Evolutionary conservation across 2,888 invertebrate genomes (phyloP), one percentile per base, ranked within the genome.

Genomic region (Volucella inflata): DNA sequence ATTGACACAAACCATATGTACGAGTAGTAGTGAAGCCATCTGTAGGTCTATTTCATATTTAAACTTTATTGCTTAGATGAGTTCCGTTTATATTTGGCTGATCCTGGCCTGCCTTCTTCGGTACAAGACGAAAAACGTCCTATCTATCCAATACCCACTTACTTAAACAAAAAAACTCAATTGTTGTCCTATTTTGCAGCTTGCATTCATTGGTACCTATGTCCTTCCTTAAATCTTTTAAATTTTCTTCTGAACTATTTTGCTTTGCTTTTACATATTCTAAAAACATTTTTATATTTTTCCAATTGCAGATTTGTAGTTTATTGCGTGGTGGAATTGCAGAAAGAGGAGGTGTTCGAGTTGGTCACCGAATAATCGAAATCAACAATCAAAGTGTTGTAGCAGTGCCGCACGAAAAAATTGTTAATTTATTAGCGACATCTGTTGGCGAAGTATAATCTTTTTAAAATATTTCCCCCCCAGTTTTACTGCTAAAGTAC

Each of bases 371-470:
- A 90, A 99, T 99, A 92, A 99, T 99, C 90, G 99, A 99, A 94
- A 99, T 99, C 91, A 99, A 99, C 94, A 97, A 98, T 92, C 98
- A 99, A 93, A 99, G 99, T 93, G 99, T 99, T 71, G 99, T 99
- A 71, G 99, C 99, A 87, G 99, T 99, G 87, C 98, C 99, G 88
- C 99, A 99, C 94, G 99, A 99, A 93, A 97, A 98, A 92, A 99
- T 99, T 92, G 99, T 99, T 91, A 99, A 99, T 94, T 95, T 99
- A 92, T 94, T 99, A 89, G 99, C 99, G 88, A 99, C 99, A 76
- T 99, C 99, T 83, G 98, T 99, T 87, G 99, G 99, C 90, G 99
- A 99, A 96, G 99, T 99, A 44, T 53, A 55, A 17, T 12, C 4
- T 44, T 48, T 1, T 53, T n/a, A 0, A 60, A 4, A 51, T 71